These are phyloP conservation scores for Stenodema calcarata DNA, from an alignment of 2,888 invertebrate genomes.

Conservation along the genomic window DNA sequence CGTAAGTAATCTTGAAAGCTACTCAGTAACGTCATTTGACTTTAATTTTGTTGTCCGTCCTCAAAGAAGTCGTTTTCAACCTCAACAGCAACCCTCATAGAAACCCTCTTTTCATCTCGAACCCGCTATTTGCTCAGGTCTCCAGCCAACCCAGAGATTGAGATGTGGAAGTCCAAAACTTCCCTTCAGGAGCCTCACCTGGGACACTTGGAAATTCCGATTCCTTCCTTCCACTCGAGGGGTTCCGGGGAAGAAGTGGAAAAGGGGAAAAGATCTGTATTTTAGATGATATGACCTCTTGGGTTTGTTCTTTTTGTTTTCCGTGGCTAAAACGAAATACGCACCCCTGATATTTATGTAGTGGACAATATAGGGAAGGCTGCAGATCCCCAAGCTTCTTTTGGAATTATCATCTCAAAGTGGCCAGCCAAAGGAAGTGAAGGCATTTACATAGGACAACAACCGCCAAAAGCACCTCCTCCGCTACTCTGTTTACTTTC, in stretches of 20 bases:
- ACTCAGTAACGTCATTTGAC: not conserved
- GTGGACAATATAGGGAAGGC: slow-evolving; percentile 29
- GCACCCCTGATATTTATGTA: slow-evolving; percentile 32
- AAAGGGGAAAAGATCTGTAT: slow-evolving; percentile 13
- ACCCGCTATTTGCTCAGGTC: not conserved
- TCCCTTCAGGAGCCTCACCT: not conserved
- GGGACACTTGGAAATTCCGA: slow-evolving; percentile 21
- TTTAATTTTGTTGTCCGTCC: not conserved
- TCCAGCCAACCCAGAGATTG: not conserved
- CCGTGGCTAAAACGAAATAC: not conserved
- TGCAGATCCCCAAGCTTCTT: not conserved
- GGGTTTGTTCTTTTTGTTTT: not conserved
- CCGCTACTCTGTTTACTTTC: slow-evolving; percentile 31
- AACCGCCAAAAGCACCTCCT: slow-evolving; percentile 20
- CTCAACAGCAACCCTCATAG: not conserved
- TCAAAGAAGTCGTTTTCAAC: not conserved
- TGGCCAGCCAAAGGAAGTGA: not conserved
- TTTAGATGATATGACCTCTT: slow-evolving; percentile 37
- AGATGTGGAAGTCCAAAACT: not conserved
- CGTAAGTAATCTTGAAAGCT: too few species aligned
- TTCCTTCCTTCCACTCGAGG: not conserved
- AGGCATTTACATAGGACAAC: slow-evolving; percentile 39
- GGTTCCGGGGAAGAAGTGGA: not conserved
- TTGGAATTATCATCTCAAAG: slow-evolving; percentile 39
- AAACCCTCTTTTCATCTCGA: not conserved